Evolutionary conservation across 2,113 vertebrate species (phyloP).

Genomic region (Podarcis muralis): DNA sequence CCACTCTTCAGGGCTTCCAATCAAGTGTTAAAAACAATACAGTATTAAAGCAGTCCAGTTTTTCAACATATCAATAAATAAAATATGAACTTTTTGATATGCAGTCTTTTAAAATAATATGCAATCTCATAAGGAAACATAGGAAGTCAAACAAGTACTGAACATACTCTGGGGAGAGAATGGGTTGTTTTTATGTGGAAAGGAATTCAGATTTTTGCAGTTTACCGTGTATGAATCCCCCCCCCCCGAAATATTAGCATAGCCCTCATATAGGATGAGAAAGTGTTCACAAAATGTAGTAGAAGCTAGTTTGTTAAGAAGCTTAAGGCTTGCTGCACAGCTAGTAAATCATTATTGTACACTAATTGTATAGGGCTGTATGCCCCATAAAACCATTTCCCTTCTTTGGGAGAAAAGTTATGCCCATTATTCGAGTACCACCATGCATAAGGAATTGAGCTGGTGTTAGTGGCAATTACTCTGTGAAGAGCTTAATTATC

Average conservation of each 20-base stretch:
- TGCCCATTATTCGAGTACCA: neutral
- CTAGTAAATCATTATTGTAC: neutral
- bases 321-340: neutral
- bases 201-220: neutral
- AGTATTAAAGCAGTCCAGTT: neutral
- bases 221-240: neutral
- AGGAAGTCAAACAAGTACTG: neutral
- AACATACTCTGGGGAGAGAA: neutral
- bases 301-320: neutral
- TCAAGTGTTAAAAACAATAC: no score
- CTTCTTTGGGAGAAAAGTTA: neutral
- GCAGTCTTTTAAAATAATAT: neutral
- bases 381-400: neutral
- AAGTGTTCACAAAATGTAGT: neutral
- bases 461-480: neutral
- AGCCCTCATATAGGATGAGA: neutral
- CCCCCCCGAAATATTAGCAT: neutral
- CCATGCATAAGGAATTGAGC: neutral
- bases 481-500: constrained; percentile 8
- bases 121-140: neutral
- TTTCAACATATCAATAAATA: neutral
- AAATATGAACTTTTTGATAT: neutral
- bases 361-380: neutral
- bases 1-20: no score
- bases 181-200: neutral